Conservation (phyloP, 2,113 vertebrate species). For the Boleophthalmus pectinirostris region DNA sequence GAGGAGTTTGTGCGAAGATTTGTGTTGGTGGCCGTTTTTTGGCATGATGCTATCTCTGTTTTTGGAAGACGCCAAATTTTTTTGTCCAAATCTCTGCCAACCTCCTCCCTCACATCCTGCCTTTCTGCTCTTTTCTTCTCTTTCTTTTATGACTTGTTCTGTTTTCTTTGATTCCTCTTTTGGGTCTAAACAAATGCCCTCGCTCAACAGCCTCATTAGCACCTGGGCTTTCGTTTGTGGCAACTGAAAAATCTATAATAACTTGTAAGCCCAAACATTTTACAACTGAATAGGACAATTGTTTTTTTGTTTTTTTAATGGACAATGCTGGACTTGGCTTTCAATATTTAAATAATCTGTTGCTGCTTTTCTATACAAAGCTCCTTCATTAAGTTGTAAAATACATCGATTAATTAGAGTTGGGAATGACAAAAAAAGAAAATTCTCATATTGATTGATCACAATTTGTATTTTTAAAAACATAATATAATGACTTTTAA, state of each 20-base stretch:
- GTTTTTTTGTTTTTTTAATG: conserved; percentile 22
- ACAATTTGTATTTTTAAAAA: too few relatives aligned
- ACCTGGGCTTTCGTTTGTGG: conserved; percentile 67
- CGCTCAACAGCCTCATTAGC: conserved; percentile 70
- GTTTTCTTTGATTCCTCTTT: conserved; percentile 42
- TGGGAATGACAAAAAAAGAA: too few relatives aligned
- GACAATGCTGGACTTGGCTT: conserved; percentile 32
- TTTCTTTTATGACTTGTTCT: conserved; percentile 63
- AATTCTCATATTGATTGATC: neutral
- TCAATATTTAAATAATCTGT: neutral
- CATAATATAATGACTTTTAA: too few relatives aligned
- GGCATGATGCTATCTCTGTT: conserved; percentile 70
- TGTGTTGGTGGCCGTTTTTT: conserved; percentile 73
- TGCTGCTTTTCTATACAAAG: conserved; percentile 22
- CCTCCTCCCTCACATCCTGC: conserved; percentile 77
- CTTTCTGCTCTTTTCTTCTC: conserved; percentile 67
- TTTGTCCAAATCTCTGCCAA: conserved; percentile 74
- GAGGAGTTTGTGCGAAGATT: conserved; percentile 61
- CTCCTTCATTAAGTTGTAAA: conserved; percentile 10
- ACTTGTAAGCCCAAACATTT: conserved; percentile 71
- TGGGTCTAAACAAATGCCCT: conserved; percentile 74
- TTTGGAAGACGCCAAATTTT: conserved; percentile 77
- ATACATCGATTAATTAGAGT: neutral
- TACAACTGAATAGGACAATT: conserved; percentile 55
- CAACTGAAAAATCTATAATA: conserved; percentile 68